Evolutionary conservation across 2,797 vertebrate species (phyloP), one percentile per base, ranked within the genome.

Genomic region (Astyanax mexicanus): DNA sequence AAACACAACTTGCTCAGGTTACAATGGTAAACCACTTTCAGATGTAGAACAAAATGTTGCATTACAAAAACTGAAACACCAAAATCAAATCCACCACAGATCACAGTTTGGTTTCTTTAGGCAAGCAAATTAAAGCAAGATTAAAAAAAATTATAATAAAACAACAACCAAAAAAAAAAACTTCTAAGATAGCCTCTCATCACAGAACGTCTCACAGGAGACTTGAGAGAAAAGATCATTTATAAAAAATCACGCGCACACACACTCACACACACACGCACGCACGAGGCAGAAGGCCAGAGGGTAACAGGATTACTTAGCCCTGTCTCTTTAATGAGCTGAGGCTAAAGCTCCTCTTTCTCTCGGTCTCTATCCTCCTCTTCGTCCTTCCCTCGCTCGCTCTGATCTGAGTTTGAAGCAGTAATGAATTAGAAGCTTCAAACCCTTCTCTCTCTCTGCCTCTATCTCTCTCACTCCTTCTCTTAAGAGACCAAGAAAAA

Each of bases 71-170:
- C 75, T 85, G 81, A 89, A 88, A 88, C 84, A 81, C 68, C 84
- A 90, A 79, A 32, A 86, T 83, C 86, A 90, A 89, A 80, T 87
- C 81, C 86, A 83, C 85, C 77, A 92, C 88, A 90, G 89, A 93
- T 90, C 90, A 91, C 91, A 90, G 89, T 92, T 92, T 92, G 90
- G 89, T 92, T 90, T 58, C 55, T 58, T 90, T 82, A 86, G 89
- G 71, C 88, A 91, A 92, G 90, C 88, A 86, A 77, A 80, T 69
- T 86, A 69, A 80, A 67, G 72, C 13, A 78, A 72, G 47, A 54
- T 32, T 67, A 25, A 1, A 32, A 19, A 51, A 13, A 29, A 32
- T 23, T 3, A 21, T 58, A n/a, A 0, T 23, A 78, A 83, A 84
- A 45, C 23, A 54, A 44, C n/a, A 29, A 23, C 61, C 35, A 32